These are phyloP conservation scores for Bergia puertoricense DNA, from an alignment of 92 coral and sea anemone species.

Conservation along the genomic window DNA sequence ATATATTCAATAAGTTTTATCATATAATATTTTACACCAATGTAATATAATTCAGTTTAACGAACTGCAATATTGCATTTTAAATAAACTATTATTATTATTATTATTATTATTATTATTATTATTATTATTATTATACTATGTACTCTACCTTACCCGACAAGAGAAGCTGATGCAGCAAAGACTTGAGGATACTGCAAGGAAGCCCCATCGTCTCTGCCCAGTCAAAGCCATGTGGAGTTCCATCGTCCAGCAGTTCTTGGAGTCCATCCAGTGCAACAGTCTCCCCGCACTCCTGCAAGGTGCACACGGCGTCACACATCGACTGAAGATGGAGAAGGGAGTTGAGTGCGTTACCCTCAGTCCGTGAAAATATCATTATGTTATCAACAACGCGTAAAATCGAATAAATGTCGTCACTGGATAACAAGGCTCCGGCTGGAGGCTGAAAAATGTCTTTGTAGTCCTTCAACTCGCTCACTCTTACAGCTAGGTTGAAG, in stretches of 20 bases:
- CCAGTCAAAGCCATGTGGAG: slow-evolving; percentile 88
- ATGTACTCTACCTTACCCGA: slow-evolving; percentile 42
- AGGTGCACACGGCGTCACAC: slow-evolving; percentile 86
- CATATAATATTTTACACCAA: too few species aligned
- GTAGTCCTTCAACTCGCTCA: slow-evolving; percentile 90
- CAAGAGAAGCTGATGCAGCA: slow-evolving; percentile 48
- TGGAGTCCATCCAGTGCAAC: slow-evolving; percentile 69
- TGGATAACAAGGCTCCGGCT: slow-evolving; percentile 70
- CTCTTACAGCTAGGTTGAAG: slow-evolving; percentile 84
- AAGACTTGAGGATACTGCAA: slow-evolving; percentile 58
- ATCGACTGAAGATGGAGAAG: slow-evolving; percentile 79
- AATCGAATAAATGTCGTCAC: slow-evolving; percentile 81
- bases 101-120: too few species aligned
- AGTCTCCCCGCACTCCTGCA: slow-evolving; percentile 89
- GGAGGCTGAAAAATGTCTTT: slow-evolving; percentile 91
- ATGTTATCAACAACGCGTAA: slow-evolving; percentile 77
- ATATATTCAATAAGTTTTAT: too few species aligned
- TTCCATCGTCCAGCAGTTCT: slow-evolving; percentile 61
- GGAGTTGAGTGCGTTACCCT: slow-evolving; percentile 66
- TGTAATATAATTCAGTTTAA: too few species aligned
- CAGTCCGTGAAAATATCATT: slow-evolving; percentile 54
- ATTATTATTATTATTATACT: too few species aligned
- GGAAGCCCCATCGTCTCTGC: slow-evolving; percentile 80
- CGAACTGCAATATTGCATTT: too few species aligned
- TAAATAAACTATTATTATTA: too few species aligned